Base-by-base conservation (phyloP, 2,888 invertebrate species). In the Ennomos erosarius region DNA sequence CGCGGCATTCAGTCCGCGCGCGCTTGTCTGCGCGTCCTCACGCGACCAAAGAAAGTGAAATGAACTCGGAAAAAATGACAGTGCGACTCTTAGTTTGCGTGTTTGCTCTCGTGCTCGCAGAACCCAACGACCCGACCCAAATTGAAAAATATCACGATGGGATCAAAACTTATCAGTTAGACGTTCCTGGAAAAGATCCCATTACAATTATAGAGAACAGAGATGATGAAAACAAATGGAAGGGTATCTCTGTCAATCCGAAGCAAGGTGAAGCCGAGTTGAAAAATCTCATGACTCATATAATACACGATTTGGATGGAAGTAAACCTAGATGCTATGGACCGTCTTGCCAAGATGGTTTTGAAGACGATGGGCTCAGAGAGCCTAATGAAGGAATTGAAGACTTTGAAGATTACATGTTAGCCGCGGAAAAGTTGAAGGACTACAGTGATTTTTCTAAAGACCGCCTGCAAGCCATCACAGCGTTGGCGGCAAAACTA, bases 351-450 rank as follows among this genome's bases (percentile, higher is more conserved):
- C 90, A 90, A 68, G 83, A 85, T 65, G 84, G 84, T 34, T 88
- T 81, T 51, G 74, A 77, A 43, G 78, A 75, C 39, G 75, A 82
- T 34, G 76, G 81, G 40, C 85, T 85, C 49, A 74, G 78, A 40
- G 78, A 76, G 36, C 75, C 82, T 40, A 75, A 83, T 67, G 79
- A 87, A 64, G 88, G 91, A 0, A 94, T 95, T 3, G 94, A 94
- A 61, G 92, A 93, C 43, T 79, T 95, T 12, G 94, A 95, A 63
- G 94, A 95, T 68, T 87, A 95, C 54, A 86, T 93, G 62, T 93
- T 93, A 36, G 95, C 95, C 73, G 93, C 94, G 0, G 94, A 93
- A 11, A 94, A 93, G 75, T 80, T 94, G 0, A 94, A 89, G 57
- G 87, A 89, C 67, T 87, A 84, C 49, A 81, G 82, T 39, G 87